A percentile compares a stretch with the other conserved stretches of the same genome.
Conservation (phyloP, 1,140 invertebrate genomes). For the Aphelinus certus region DNA sequence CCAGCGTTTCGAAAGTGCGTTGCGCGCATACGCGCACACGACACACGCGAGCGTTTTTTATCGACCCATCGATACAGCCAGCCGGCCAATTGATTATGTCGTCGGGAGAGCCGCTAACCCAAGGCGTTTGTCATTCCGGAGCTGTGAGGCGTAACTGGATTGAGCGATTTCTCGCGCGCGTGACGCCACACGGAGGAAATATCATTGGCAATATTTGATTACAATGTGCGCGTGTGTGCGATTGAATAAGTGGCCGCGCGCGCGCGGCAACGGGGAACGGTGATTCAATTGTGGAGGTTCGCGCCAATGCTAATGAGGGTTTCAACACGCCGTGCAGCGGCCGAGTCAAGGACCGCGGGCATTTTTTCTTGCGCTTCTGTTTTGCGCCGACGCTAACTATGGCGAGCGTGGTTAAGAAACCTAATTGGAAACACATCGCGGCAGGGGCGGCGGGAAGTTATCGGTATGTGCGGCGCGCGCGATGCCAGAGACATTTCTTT, state of each 20-base stretch:
- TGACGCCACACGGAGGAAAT: not conserved
- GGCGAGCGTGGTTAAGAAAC: not conserved
- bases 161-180: not conserved
- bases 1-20: conserved; percentile 11
- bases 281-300: not conserved
- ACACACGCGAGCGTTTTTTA: not conserved
- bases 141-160: not conserved
- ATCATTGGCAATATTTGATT: not conserved
- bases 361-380: not conserved
- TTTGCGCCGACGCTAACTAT: not conserved
- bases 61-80: conserved; percentile 11
- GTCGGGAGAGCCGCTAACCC: not conserved
- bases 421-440: too few species aligned
- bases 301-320: not conserved
- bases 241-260: not conserved
- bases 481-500: too few species aligned
- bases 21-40: too few species aligned
- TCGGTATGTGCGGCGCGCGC: too few species aligned
- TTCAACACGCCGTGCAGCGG: not conserved
- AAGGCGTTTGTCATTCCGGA: not conserved
- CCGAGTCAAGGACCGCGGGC: not conserved
- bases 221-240: not conserved
- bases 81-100: not conserved
- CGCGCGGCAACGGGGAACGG: not conserved
- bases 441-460: too few species aligned